Evolutionary conservation across 2,113 vertebrate species (phyloP), one percentile per base, ranked within the genome.

Genomic region (Larimichthys crocea): DNA sequence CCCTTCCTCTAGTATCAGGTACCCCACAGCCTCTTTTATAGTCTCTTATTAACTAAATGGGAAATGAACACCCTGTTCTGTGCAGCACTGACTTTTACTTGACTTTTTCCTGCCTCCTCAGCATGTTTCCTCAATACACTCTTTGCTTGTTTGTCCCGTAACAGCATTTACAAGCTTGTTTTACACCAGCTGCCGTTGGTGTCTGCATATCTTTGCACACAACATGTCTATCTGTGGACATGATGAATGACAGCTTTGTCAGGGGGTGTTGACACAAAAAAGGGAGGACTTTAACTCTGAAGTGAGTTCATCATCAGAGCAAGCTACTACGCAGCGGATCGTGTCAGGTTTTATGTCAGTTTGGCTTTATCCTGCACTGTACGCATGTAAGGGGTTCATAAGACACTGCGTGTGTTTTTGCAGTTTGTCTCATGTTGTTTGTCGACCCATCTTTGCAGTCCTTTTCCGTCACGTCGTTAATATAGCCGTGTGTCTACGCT

Each of bases 1-100:
- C 44, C 57, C 60, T 14, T 63, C 22, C 49, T 63, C 29, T 53
- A 24, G 19, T 52, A 31, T 64, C 59, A 65, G 60, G 57, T 66
- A 16, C 65, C 55, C 26, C 44, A 26, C 31, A 65, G 40, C 15
- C 50, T 55, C 22, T 19, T n/a, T 60, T 77, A 40, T 8, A 11
- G 24, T n/a, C 42, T 63, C 4, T 4, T 20, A 11, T 53, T n/a
- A 35, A 57, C 17, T 17, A 60, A 5, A 46, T 46, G 19, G 22
- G n/a, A 46, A 42, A 64, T 48, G 12, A 63, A 31, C 15, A n/a
- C 63, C 50, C 59, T 29, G 2, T n/a, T 46, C 10, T 14, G 3
- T 4, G 55, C 59, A 56, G 17, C 16, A 49, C 40, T 19, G 20
- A 1, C 49, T 12, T 16, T 63, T 24, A 31, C 40, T 26, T 24